A percentile compares a stretch with the other conserved stretches of the same genome.
phyloP scores from a whole-genome alignment of 2,113 vertebrate species.

The Daubentonia madagascariensis region DNA sequence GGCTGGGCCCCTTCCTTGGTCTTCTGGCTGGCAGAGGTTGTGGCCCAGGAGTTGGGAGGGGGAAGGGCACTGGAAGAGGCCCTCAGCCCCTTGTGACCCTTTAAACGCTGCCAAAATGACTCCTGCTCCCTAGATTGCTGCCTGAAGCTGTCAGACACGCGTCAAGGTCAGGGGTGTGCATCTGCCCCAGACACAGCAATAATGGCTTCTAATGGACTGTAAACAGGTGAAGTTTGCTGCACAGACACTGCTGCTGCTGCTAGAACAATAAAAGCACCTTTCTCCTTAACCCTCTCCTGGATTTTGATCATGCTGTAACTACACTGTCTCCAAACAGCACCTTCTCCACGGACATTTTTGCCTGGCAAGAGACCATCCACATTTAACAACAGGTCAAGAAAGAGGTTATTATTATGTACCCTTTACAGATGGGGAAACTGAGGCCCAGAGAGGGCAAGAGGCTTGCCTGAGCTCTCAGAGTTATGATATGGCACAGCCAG shows the following conservation, averaged over 20 bases:
- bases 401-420: neutral
- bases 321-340: neutral
- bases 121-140: slow-evolving; percentile 54
- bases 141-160: slow-evolving; percentile 64
- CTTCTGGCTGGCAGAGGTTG: neutral
- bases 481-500: neutral
- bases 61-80: slow-evolving; percentile 58
- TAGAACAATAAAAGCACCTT: neutral
- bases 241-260: neutral
- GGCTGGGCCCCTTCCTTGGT: neutral
- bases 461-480: neutral
- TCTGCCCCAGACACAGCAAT: slow-evolving; percentile 64
- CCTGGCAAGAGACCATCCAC: neutral
- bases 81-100: neutral
- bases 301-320: rapidly evolving
- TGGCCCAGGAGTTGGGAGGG: neutral
- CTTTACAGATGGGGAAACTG: neutral
- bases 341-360: neutral
- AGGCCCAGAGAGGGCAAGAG: neutral
- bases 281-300: slow-evolving; percentile 68
- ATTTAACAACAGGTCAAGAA: neutral
- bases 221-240: slow-evolving; percentile 66
- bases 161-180: slow-evolving; percentile 68
- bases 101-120: slow-evolving; percentile 15
- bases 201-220: slow-evolving; percentile 75